phyloP scores from a whole-genome alignment of 2,113 vertebrate species.

The Malurus alboscapulatus region DNA sequence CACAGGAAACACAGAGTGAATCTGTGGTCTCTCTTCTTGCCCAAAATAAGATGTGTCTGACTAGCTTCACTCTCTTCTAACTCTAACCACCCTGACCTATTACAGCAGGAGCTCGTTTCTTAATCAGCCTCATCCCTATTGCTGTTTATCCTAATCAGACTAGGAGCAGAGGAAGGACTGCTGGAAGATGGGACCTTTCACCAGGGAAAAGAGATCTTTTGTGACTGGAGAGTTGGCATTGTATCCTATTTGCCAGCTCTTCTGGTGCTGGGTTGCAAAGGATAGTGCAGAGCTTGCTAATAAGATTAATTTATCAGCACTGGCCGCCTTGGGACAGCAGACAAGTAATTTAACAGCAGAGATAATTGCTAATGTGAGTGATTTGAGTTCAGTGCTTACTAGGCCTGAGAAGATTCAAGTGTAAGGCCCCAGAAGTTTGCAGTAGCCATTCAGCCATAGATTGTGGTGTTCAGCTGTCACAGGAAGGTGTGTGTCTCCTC shows the following conservation, averaged over 20 bases:
- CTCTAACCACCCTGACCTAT: not conserved
- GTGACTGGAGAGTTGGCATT: not conserved
- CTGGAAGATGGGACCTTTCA: not conserved
- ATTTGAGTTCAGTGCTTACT: not conserved
- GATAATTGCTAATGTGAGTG: not conserved
- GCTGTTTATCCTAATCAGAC: not conserved
- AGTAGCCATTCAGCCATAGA: not conserved
- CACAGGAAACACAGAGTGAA: not conserved
- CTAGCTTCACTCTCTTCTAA: not conserved
- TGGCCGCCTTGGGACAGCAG: not conserved
- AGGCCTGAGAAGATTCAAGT: not conserved
- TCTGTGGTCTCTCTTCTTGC: not conserved
- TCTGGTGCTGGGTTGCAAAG: not conserved
- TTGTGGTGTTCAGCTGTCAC: not conserved
- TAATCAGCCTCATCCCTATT: not conserved
- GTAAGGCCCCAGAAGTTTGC: not conserved
- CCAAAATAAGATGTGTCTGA: not conserved
- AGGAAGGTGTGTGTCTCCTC: not conserved
- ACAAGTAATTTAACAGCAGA: not conserved
- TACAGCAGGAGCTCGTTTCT: not conserved
- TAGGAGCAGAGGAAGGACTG: not conserved
- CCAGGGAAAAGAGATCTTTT: not conserved
- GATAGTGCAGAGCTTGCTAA: not conserved
- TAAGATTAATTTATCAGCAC: not conserved
- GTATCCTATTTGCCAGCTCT: not conserved